Evolutionary conservation across 1,140 invertebrate genomes (phyloP), one percentile per base, ranked within the genome.

Genomic region (Drosophila micromelanica): DNA sequence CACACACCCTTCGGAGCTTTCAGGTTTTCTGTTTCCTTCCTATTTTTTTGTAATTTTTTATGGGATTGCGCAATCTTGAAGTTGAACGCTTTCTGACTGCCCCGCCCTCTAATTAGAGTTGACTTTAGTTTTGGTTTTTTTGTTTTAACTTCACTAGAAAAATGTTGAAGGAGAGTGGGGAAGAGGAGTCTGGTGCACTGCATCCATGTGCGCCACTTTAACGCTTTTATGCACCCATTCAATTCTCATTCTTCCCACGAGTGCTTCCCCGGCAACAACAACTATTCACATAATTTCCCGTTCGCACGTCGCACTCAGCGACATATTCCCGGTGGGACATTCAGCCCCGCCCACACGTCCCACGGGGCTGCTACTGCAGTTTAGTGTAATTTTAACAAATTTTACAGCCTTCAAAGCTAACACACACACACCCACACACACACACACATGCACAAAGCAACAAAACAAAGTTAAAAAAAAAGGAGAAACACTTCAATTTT

Each of bases 211-310:
- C 35, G 60, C 15, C 61, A 51, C 54, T 57, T 72, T 57, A 72
- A 65, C 69, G 45, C 61, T 45, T 55, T 57, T 42, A 56, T 72
- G 69, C 61, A 57, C 61, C 27, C 59, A 45, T 42, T 70, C 62
- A 48, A 52, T 48, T 43, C 42, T 73, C 73, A 62, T 62, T 38
- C 57, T 55, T 38, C 67, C 61, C 51, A 40, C 64, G 63, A 30
- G 63, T 46, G 45, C 5, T n/a, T n/a, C n/a, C 45, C 20, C 30
- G 46, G 46, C 63, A 51, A 61, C 17, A 77, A 49, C 64, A 73
- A 73, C 57, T 59, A 67, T 64, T 74, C 67, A 74, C 71, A 76
- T 59, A 61, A 81, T 81, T 80, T 80, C 30, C 30, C 45, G 57
- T 55, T 38, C 57, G 45, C 49, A 54, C 48, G 32, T 37, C 45